phyloP scores from a whole-genome alignment of 2,113 vertebrate species.

The Steatornis caripensis region DNA sequence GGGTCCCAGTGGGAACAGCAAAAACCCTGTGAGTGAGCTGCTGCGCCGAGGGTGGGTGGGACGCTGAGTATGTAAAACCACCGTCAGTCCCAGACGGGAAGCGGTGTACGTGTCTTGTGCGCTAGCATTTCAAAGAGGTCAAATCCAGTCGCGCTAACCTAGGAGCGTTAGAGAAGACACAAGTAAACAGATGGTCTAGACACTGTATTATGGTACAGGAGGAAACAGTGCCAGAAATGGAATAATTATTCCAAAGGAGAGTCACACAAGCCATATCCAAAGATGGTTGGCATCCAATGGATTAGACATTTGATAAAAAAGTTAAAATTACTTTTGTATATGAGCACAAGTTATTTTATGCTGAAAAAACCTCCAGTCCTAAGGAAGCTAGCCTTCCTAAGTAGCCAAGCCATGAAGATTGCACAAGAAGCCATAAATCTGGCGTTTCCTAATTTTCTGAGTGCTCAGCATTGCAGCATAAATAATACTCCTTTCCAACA shows the following conservation, averaged over 20 bases:
- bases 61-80: neutral
- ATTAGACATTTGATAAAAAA: neutral
- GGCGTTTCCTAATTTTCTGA: neutral
- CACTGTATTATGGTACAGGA: neutral
- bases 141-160: neutral
- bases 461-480: neutral
- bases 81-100: neutral
- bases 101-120: neutral
- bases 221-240: neutral
- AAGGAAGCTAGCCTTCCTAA: neutral
- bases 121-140: neutral
- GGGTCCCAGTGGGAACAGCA: neutral
- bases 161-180: neutral
- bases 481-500: neutral
- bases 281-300: neutral
- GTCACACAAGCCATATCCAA: accelerated
- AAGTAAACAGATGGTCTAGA: neutral
- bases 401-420: neutral
- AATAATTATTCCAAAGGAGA: neutral
- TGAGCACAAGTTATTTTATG: neutral
- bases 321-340: neutral
- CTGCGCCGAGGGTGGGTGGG: neutral
- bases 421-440: conserved; percentile 23
- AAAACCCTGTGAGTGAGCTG: neutral
- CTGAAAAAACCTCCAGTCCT: neutral